phyloP scores from a whole-genome alignment of 2,888 invertebrate species.

The Patella caerulea region DNA sequence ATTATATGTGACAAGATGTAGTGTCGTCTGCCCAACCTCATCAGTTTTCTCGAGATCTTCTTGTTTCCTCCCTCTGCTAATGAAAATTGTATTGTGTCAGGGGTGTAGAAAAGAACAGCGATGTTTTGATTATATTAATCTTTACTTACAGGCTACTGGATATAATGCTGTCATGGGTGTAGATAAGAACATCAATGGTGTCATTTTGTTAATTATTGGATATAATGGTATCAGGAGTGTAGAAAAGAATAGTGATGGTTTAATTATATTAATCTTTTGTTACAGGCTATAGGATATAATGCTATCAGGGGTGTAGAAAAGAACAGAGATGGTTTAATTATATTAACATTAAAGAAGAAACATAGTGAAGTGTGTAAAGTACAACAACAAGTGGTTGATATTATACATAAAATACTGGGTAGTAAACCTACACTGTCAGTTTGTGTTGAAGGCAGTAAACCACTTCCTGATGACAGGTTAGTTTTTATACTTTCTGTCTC shows the following conservation, averaged over 20 bases:
- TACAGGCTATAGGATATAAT: constrained; percentile 88
- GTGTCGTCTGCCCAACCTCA: too few species aligned
- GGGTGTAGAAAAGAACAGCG: neutral
- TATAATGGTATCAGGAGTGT: constrained; percentile 77
- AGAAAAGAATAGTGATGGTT: constrained; percentile 90
- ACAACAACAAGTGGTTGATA: constrained; percentile 77
- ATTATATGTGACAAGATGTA: too few species aligned
- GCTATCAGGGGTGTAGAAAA: constrained; percentile 84
- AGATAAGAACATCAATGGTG: constrained; percentile 90
- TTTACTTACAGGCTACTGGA: constrained; percentile 85
- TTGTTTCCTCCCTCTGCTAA: too few species aligned
- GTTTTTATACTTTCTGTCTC: neutral
- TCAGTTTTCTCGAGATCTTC: too few species aligned
- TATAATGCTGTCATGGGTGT: constrained; percentile 87
- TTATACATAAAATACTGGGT: constrained; percentile 76
- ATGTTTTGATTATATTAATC: constrained; percentile 35
- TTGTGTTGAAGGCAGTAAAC: constrained; percentile 83
- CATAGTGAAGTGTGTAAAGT: constrained; percentile 83
- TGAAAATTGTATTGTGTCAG: too few species aligned
- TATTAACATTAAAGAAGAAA: constrained; percentile 86
- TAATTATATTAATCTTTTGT: constrained; percentile 76
- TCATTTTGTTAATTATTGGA: constrained; percentile 71
- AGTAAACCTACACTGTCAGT: constrained; percentile 88
- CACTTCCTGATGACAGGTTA: constrained; percentile 82
- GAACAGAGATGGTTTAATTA: constrained; percentile 92